Percentiles rank a stretch among this genome's conserved stretches.
phyloP scores from a whole-genome alignment of 92 coral and sea anemone genomes.

The Scolanthus callimorphus region DNA sequence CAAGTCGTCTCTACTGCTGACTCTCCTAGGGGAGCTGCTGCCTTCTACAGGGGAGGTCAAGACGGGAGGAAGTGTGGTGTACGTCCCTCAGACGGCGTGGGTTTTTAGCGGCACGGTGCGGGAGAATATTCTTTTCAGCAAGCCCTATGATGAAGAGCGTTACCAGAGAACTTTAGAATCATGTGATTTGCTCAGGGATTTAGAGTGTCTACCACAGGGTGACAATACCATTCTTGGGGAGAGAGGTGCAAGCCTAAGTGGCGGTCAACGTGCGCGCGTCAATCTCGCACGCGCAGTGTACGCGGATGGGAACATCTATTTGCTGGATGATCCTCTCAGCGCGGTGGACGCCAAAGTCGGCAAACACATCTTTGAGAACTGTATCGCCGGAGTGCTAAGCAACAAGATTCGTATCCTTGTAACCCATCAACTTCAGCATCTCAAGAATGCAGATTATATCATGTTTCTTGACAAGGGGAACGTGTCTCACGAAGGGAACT shows the following conservation, averaged over 20 bases:
- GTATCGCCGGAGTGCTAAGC: conserved; percentile 69
- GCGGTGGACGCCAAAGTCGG: conserved; percentile 94
- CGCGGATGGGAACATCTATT: conserved; percentile 78
- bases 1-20: conserved; percentile 73
- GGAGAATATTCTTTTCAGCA: conserved; percentile 79
- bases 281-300: conserved; percentile 93
- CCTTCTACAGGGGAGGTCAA: conserved; percentile 57
- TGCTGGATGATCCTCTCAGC: conserved; percentile 82
- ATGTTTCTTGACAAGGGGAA: conserved; percentile 70
- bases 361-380: conserved; percentile 83
- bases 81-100: conserved; percentile 90
- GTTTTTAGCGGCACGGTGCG: conserved; percentile 73
- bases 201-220: conserved; percentile 63
- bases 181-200: conserved; percentile 75
- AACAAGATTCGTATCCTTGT: conserved; percentile 75
- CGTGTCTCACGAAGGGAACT: conserved; percentile 63
- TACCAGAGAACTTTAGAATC: conserved; percentile 72
- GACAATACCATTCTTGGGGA: conserved; percentile 77
- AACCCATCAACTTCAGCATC: conserved; percentile 82
- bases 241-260: conserved; percentile 84
- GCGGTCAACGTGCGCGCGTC: conserved; percentile 91
- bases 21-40: conserved; percentile 70
- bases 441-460: conserved; percentile 85
- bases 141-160: conserved; percentile 63
- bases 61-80: conserved; percentile 52